A percentile compares a stretch with the other conserved stretches of the same genome.
Conservation (phyloP, 2,888 invertebrate genomes). For the Abrostola tripartita region DNA sequence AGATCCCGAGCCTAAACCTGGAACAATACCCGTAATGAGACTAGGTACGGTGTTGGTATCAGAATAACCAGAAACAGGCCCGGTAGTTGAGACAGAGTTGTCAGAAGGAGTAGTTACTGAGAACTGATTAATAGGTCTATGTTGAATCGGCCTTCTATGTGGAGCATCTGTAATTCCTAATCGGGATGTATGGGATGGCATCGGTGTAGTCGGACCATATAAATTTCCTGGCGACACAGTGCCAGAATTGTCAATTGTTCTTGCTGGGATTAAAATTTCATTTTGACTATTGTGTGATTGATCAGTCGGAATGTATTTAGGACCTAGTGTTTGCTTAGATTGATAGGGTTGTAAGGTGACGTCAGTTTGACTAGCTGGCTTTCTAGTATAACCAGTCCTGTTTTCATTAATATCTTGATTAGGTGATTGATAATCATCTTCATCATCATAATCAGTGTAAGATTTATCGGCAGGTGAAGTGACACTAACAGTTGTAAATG, state of each 20-base stretch:
- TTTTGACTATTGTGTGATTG: constrained; percentile 18
- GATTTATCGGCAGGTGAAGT: constrained; percentile 20
- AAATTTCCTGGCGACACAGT: constrained; percentile 12
- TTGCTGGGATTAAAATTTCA: constrained; percentile 6
- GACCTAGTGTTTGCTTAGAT: constrained; percentile 10
- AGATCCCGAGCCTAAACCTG: not conserved
- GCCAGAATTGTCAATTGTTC: constrained; percentile 1
- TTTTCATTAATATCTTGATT: constrained; percentile 17
- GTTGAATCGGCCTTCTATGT: constrained; percentile 8
- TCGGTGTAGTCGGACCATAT: constrained; percentile 48
- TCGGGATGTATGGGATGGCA: constrained; percentile 38
- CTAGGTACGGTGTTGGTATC: constrained; percentile 10
- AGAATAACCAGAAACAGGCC: constrained; percentile 9
- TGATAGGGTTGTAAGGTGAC: constrained; percentile 15
- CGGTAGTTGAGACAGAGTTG: constrained; percentile 14
- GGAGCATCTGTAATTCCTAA: constrained; percentile 31
- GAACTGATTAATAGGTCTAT: constrained; percentile 8
- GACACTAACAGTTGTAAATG: constrained; percentile 41
- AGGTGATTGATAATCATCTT: constrained; percentile 19
- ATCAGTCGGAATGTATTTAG: constrained; percentile 10
- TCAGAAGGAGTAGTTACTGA: not conserved
- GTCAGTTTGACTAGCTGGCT: not conserved
- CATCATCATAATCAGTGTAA: constrained; percentile 38
- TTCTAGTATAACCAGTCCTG: constrained; percentile 3
- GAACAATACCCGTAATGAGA: constrained; percentile 4